A percentile compares a stretch with the other conserved stretches of the same genome.
These are phyloP conservation scores for Percina caprodes DNA, from an alignment of 2,113 vertebrate genomes.

Conservation along the genomic window DNA sequence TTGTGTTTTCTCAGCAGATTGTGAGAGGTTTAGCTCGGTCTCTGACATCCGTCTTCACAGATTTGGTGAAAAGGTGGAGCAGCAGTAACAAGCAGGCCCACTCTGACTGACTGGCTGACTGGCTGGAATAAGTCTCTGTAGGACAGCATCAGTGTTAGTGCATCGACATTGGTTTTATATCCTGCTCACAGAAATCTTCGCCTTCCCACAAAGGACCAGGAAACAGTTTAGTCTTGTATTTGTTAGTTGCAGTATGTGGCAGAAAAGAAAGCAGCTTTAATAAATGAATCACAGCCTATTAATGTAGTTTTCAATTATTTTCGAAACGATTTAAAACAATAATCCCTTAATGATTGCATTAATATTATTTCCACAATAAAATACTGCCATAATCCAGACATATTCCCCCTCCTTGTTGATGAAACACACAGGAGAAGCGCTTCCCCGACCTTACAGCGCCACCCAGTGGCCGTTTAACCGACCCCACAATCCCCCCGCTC, in stretches of 20 bases:
- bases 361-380: slow-evolving; percentile 9
- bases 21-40: background rate
- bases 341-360: background rate
- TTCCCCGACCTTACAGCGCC: slow-evolving; percentile 80
- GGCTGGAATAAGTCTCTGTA: background rate
- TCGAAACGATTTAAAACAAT: background rate
- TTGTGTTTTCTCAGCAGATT: background rate
- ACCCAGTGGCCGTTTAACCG: slow-evolving; percentile 65
- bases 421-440: background rate
- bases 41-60: background rate
- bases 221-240: fast-evolving
- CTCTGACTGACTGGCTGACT: background rate
- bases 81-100: background rate
- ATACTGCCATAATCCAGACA: slow-evolving; percentile 23
- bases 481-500: background rate
- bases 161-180: background rate
- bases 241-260: background rate
- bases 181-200: background rate
- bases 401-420: background rate
- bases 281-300: background rate
- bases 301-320: background rate
- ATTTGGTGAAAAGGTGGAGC: slow-evolving; percentile 10
- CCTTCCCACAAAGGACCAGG: background rate
- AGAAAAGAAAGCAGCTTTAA: background rate
- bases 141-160: too few relatives aligned